These are phyloP conservation scores for Rallus limicola DNA, from an alignment of 2,113 vertebrate species.

Conservation along the genomic window DNA sequence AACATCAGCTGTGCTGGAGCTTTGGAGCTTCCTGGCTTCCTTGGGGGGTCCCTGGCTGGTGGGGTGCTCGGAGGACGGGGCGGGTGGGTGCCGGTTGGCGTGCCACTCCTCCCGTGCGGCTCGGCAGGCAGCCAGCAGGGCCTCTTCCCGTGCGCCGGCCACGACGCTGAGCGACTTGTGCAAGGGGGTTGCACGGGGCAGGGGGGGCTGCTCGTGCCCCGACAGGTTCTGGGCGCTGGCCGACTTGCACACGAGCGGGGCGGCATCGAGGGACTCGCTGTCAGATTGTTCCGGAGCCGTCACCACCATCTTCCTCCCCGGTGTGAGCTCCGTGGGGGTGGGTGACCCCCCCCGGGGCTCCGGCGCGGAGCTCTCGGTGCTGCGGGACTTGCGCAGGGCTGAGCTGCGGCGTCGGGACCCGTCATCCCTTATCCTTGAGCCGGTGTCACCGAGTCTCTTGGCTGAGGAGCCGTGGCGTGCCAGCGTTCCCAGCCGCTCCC, in stretches of 20 bases:
- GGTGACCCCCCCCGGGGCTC: neutral
- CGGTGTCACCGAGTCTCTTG: conserved; percentile 32
- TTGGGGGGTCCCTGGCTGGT: conserved; percentile 53
- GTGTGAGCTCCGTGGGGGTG: conserved; percentile 15
- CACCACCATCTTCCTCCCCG: conserved; percentile 61
- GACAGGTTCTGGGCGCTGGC: conserved; percentile 89
- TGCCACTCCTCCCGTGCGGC: neutral
- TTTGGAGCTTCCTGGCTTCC: neutral
- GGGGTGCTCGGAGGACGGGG: neutral
- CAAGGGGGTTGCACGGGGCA: conserved; percentile 69
- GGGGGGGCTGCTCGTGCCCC: conserved; percentile 74
- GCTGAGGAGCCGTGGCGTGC: conserved; percentile 67
- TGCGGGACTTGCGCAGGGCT: conserved; percentile 75
- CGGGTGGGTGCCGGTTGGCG: rapidly evolving
- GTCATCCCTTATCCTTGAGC: conserved; percentile 62
- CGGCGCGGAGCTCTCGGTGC: conserved; percentile 70
- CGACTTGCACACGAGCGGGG: conserved; percentile 85
- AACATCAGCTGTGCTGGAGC: conserved; percentile 11
- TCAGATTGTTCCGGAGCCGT: conserved; percentile 68
- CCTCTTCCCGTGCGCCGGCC: conserved; percentile 49
- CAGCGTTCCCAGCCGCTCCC: neutral
- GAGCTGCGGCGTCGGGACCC: conserved; percentile 66
- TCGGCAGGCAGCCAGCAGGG: conserved; percentile 69
- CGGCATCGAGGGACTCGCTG: conserved; percentile 77
- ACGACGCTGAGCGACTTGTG: conserved; percentile 84